Conservation (phyloP, 2,888 invertebrate genomes). For the Calephelis perditalis region DNA sequence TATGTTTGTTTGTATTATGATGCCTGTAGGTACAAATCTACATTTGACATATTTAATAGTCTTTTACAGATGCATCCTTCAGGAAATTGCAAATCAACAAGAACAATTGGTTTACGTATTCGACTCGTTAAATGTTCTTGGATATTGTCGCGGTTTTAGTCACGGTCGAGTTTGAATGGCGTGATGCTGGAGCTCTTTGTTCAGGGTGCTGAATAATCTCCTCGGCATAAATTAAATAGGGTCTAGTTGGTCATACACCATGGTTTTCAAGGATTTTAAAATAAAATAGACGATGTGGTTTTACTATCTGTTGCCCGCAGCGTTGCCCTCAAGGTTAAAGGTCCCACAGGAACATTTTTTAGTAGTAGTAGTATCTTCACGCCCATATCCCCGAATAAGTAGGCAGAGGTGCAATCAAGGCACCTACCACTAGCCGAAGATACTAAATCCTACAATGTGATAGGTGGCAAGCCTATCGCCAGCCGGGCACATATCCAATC, state of each 20-base stretch:
- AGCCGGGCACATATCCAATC: no score
- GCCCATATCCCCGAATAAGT: no score
- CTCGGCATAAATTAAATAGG: constrained; percentile 45
- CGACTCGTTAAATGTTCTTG: constrained; percentile 41
- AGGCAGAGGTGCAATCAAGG: no score
- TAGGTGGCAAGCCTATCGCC: no score
- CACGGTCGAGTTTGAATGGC: constrained; percentile 67
- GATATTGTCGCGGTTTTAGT: constrained; percentile 51
- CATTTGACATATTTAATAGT: constrained; percentile 27
- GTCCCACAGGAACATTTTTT: no score
- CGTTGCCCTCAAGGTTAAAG: no score
- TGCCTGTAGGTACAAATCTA: background rate
- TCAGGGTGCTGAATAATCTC: constrained; percentile 20
- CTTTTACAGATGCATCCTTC: constrained; percentile 43
- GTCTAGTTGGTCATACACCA: background rate
- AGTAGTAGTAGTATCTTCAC: no score
- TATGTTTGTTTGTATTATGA: no score
- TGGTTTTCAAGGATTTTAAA: constrained; percentile 5
- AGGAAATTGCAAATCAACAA: constrained; percentile 40
- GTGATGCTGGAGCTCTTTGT: constrained; percentile 21
- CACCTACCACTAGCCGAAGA: no score
- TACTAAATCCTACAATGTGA: no score
- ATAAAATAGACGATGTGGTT: no score
- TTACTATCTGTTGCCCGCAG: no score
- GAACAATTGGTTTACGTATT: constrained; percentile 37